Evolutionary conservation across 2,113 vertebrate species (phyloP).

Genomic region (Uropsilus gracilis): DNA sequence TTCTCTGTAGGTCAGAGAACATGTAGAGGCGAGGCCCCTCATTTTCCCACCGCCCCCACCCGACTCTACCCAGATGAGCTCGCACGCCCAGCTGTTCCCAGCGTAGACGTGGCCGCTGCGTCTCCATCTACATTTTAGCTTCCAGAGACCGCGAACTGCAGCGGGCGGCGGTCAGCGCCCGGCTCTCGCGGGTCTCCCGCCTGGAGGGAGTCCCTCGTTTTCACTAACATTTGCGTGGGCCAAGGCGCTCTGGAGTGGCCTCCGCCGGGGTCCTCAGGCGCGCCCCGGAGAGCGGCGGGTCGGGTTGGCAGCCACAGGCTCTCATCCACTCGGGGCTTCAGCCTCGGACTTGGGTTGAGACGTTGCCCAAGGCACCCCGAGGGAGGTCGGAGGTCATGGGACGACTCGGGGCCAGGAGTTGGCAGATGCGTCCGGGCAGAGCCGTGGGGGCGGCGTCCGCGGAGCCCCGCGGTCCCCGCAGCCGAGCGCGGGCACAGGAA

Average conservation of each 20-base stretch:
- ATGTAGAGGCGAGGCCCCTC: too few species aligned
- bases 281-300: fast-evolving
- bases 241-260: background rate
- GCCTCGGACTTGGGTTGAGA: background rate
- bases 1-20: too few species aligned
- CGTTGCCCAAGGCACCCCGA: too few species aligned
- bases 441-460: background rate
- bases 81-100: background rate
- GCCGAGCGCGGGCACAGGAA: background rate
- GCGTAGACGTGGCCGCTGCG: background rate
- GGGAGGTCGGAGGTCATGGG: background rate
- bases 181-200: background rate
- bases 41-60: background rate
- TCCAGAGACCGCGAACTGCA: background rate
- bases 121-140: background rate
- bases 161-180: background rate
- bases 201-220: background rate
- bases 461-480: background rate
- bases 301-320: background rate
- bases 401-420: background rate
- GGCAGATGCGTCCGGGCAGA: background rate
- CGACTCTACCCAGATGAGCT: background rate
- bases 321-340: background rate
- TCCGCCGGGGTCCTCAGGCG: background rate
- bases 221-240: background rate